Evolutionary conservation across 1,140 invertebrate genomes (phyloP).

Genomic region (Pogonomyrmex barbatus): DNA sequence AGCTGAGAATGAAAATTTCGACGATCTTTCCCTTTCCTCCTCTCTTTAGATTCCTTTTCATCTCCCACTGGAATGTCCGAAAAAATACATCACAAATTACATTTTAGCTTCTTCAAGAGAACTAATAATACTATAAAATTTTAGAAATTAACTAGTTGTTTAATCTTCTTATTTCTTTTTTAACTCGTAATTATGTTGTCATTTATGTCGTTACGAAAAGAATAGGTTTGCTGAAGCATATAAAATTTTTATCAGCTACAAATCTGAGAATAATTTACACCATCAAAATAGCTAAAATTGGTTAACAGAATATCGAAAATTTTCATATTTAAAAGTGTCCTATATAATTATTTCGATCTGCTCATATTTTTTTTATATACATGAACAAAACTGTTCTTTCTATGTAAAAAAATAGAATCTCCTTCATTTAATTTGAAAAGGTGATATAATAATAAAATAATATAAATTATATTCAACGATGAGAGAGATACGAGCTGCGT

Average conservation of each 20-base stretch:
- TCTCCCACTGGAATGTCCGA: not conserved
- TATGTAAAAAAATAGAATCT: too few species aligned
- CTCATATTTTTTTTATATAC: too few species aligned
- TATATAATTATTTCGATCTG: too few species aligned
- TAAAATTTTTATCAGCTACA: too few species aligned
- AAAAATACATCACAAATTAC: not conserved
- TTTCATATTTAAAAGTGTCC: too few species aligned
- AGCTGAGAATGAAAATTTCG: constrained; percentile 44
- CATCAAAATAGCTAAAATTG: too few species aligned
- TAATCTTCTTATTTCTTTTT: not conserved
- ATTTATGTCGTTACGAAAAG: too few species aligned
- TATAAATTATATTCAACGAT: not conserved
- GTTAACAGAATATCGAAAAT: too few species aligned
- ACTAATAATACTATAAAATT: constrained; percentile 18
- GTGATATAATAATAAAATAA: not conserved
- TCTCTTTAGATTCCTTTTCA: not conserved
- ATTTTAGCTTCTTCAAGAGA: not conserved
- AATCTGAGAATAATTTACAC: too few species aligned
- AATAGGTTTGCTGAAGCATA: too few species aligned
- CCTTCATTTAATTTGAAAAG: too few species aligned
- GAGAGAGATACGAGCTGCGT: not conserved
- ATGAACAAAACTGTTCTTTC: too few species aligned
- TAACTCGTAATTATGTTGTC: not conserved
- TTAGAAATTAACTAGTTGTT: constrained; percentile 1
- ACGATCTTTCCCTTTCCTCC: not conserved